Conservation (phyloP, 64 coral and sea anemone species). For the Cladopsammia gracilis region DNA sequence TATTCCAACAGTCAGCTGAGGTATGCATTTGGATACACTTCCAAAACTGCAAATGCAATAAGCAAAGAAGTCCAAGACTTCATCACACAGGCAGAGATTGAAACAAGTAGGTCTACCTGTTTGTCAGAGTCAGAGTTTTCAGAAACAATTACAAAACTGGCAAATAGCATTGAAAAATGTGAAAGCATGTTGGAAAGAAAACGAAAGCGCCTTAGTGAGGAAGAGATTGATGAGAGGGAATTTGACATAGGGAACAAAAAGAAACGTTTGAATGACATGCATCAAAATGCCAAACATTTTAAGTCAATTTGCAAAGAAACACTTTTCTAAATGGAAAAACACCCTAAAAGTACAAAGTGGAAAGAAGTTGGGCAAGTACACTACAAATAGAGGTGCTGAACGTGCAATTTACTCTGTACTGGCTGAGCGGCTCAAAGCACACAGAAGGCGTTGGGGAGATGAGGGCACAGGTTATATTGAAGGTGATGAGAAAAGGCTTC, state of each 20-base stretch:
- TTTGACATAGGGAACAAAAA: constrained; percentile 45
- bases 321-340: constrained; percentile 33
- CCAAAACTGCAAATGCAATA: constrained; percentile 27
- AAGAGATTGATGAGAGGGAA: constrained; percentile 58
- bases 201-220: constrained; percentile 34
- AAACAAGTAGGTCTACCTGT: constrained; percentile 4
- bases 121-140: constrained; percentile 55
- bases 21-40: constrained; percentile 66
- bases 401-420: too few relatives aligned
- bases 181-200: constrained; percentile 38
- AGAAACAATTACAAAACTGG: constrained; percentile 55
- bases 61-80: constrained; percentile 39
- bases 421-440: too few relatives aligned
- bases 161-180: constrained; percentile 40
- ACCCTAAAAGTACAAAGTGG: constrained; percentile 35
- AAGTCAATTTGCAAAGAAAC: constrained; percentile 34
- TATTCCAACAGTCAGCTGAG: constrained; percentile 55
- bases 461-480: constrained; percentile 44
- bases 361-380: constrained; percentile 21
- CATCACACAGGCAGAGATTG: constrained; percentile 33
- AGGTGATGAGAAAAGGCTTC: not conserved
- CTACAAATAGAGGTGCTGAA: constrained; percentile 14
- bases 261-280: constrained; percentile 15
- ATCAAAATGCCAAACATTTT: constrained; percentile 1
- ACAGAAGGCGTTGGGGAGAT: too few relatives aligned